A percentile compares a stretch with the other conserved stretches of the same genome.
Conservation (phyloP, 2,888 invertebrate species). For the Leptopilina syphax region DNA sequence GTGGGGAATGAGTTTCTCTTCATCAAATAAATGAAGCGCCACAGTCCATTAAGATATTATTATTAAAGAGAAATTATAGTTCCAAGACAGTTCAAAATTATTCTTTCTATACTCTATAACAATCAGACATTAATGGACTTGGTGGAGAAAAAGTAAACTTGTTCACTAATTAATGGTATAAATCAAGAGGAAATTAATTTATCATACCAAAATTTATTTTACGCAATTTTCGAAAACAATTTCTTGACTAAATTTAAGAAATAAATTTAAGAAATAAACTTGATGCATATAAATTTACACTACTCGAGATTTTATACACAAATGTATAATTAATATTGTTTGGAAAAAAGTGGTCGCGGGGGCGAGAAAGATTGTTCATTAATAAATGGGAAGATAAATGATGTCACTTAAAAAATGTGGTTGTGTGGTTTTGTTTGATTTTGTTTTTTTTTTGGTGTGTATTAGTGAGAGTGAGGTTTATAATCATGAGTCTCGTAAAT, state of each 20-base stretch:
- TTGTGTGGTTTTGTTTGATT: not conserved
- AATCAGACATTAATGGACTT: slow-evolving; percentile 16
- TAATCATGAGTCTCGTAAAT: slow-evolving; percentile 57
- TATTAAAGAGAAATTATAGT: slow-evolving; percentile 7
- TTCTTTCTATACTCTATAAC: not conserved
- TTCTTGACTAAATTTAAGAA: not conserved
- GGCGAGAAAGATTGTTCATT: not conserved
- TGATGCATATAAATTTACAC: no score
- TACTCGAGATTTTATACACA: no score
- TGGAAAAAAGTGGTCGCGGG: slow-evolving; percentile 4
- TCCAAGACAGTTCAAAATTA: not conserved
- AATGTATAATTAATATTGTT: not conserved
- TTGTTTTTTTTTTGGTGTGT: not conserved
- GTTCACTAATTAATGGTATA: not conserved
- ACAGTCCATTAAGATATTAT: slow-evolving; percentile 21
- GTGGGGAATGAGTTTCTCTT: not conserved
- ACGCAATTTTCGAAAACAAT: no score
- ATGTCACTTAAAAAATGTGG: not conserved
- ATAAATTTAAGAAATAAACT: not conserved
- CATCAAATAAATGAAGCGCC: not conserved
- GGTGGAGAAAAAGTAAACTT: not conserved
- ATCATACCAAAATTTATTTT: slow-evolving; percentile 1
- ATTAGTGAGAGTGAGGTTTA: not conserved
- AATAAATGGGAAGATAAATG: slow-evolving; percentile 13
- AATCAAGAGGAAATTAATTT: slow-evolving; percentile 15